phyloP scores from a whole-genome alignment of 2,113 vertebrate species.

The Bubo bubo region DNA sequence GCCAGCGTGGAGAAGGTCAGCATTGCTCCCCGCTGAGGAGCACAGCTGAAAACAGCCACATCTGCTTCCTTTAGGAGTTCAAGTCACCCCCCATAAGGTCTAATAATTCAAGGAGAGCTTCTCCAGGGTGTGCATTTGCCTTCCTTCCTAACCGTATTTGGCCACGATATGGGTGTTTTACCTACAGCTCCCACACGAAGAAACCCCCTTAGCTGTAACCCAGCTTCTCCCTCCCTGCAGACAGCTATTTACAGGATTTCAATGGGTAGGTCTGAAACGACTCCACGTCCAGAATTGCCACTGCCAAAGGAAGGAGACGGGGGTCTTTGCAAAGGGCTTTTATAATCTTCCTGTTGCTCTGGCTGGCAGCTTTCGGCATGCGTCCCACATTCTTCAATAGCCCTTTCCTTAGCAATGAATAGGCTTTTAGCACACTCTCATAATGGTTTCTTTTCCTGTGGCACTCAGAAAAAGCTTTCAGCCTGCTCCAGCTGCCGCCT shows the following conservation, averaged over 20 bases:
- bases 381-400: slow-evolving; percentile 52
- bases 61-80: background rate
- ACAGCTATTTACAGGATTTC: slow-evolving; percentile 35
- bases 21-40: background rate
- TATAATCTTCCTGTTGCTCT: slow-evolving; percentile 15
- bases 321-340: slow-evolving; percentile 25
- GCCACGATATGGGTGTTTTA: background rate
- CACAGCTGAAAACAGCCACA: background rate
- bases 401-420: slow-evolving; percentile 70
- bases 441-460: slow-evolving; percentile 47
- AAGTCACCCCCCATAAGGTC: background rate
- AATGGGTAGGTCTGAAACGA: background rate
- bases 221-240: background rate
- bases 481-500: slow-evolving; percentile 3
- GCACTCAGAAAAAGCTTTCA: slow-evolving; percentile 40
- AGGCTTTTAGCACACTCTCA: slow-evolving; percentile 22
- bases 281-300: background rate
- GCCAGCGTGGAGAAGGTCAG: background rate
- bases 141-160: background rate
- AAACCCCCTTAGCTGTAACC: background rate
- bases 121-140: background rate
- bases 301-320: slow-evolving; percentile 1
- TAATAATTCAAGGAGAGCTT: background rate
- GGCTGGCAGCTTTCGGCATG: slow-evolving; percentile 17
- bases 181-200: background rate